phyloP scores from a whole-genome alignment of 2,113 vertebrate genomes.

The Muntiacus muntjak region DNA sequence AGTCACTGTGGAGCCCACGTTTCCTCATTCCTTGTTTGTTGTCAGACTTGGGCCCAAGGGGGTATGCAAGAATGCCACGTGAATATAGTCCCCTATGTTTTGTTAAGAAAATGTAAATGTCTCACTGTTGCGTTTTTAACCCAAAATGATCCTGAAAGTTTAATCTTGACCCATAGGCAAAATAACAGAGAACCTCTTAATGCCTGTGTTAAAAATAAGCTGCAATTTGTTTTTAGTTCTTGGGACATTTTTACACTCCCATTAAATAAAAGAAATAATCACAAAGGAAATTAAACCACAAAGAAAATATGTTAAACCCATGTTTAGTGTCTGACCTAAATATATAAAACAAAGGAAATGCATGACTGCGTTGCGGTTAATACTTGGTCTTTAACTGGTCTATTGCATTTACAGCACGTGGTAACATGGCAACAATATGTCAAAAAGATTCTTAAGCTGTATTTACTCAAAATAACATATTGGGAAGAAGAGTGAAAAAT shows the following conservation, averaged over 20 bases:
- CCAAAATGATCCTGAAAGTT: slow-evolving; percentile 15
- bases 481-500: not conserved
- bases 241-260: slow-evolving; percentile 49
- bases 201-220: not conserved
- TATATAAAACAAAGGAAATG: slow-evolving; percentile 55
- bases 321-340: slow-evolving; percentile 48
- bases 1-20: not conserved
- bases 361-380: slow-evolving; percentile 23
- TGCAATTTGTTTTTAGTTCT: slow-evolving; percentile 52
- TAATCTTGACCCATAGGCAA: slow-evolving; percentile 1
- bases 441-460: not conserved
- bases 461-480: slow-evolving; percentile 8
- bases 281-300: slow-evolving; percentile 71
- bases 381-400: not conserved
- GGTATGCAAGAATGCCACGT: not conserved
- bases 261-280: slow-evolving; percentile 62
- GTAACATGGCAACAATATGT: not conserved
- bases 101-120: slow-evolving; percentile 7
- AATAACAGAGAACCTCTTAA: not conserved
- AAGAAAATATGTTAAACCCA: slow-evolving; percentile 50
- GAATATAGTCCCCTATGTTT: not conserved
- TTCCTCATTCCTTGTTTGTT: not conserved
- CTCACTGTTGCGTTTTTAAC: not conserved
- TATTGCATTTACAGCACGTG: not conserved
- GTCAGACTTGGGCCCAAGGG: not conserved